Percentiles rank a stretch among this genome's conserved stretches.
phyloP scores from a whole-genome alignment of 2,888 invertebrate genomes.

The Meloe dianella region DNA sequence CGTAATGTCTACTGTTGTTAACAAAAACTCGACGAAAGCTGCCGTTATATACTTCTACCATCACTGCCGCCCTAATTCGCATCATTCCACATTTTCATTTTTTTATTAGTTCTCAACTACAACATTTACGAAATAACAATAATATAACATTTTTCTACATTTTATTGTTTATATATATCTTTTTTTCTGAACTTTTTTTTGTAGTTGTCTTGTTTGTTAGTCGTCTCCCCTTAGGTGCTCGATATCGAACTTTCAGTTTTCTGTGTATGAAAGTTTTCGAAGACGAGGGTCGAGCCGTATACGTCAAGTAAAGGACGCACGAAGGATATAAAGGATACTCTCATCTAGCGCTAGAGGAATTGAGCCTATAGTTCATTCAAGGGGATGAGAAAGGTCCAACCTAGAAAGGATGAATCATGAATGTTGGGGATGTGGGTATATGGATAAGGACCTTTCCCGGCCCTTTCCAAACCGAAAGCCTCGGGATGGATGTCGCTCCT shows the following conservation, averaged over 20 bases:
- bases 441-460: conserved; percentile 54
- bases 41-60: conserved; percentile 24
- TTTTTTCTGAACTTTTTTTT: neutral
- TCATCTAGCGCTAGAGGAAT: conserved; percentile 36
- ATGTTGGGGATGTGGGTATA: conserved; percentile 49
- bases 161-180: neutral
- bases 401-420: conserved; percentile 58
- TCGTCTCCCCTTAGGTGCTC: neutral
- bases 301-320: conserved; percentile 33
- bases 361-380: conserved; percentile 41
- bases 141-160: neutral
- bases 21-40: conserved; percentile 50
- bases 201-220: neutral
- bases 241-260: conserved; percentile 26
- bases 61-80: conserved; percentile 25
- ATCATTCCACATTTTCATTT: conserved; percentile 43
- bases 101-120: conserved; percentile 26
- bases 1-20: conserved; percentile 41
- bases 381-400: conserved; percentile 54
- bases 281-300: conserved; percentile 28
- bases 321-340: conserved; percentile 38
- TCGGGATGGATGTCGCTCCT: conserved; percentile 34
- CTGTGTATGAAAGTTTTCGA: conserved; percentile 31
- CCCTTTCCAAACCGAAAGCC: conserved; percentile 32
- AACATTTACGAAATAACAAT: neutral